A percentile compares a stretch with the other conserved stretches of the same genome.
Conservation (phyloP, 2,113 vertebrate genomes). For the Vombatus ursinus region DNA sequence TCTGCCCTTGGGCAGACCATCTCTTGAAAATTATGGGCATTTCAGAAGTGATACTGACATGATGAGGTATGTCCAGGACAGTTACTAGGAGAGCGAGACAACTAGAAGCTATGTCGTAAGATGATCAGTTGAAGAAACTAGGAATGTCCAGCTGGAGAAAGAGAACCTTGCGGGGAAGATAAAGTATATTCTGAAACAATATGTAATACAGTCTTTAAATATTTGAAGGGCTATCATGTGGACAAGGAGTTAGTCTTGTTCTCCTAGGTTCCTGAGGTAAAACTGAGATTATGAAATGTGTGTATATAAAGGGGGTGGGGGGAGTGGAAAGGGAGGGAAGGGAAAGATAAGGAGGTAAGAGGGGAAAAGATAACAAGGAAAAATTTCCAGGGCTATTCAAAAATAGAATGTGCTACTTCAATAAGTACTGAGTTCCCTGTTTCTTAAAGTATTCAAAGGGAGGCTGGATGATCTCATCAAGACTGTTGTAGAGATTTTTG, state of each 20-base stretch:
- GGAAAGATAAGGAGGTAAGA: neutral
- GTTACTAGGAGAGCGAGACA: neutral
- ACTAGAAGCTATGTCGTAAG: neutral
- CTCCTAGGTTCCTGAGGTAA: too few relatives aligned
- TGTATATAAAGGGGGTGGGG: neutral
- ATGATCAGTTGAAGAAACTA: neutral
- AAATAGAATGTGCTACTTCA: neutral
- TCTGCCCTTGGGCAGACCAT: neutral
- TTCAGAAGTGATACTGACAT: neutral
- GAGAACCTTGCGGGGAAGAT: neutral
- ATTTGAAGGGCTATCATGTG: neutral
- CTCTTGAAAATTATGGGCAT: neutral
- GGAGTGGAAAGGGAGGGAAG: too few relatives aligned
- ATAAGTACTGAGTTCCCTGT: neutral
- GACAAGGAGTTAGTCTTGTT: neutral
- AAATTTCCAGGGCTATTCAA: neutral
- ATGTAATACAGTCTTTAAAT: neutral
- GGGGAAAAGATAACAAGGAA: neutral
- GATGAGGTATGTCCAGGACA: neutral
- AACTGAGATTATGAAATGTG: neutral
- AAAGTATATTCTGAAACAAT: neutral
- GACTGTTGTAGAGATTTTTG: neutral
- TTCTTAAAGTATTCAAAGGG: neutral
- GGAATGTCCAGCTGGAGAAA: neutral
- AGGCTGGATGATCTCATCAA: neutral